Conservation (phyloP, 2,797 vertebrate species). For the Hybognathus amarus region DNA sequence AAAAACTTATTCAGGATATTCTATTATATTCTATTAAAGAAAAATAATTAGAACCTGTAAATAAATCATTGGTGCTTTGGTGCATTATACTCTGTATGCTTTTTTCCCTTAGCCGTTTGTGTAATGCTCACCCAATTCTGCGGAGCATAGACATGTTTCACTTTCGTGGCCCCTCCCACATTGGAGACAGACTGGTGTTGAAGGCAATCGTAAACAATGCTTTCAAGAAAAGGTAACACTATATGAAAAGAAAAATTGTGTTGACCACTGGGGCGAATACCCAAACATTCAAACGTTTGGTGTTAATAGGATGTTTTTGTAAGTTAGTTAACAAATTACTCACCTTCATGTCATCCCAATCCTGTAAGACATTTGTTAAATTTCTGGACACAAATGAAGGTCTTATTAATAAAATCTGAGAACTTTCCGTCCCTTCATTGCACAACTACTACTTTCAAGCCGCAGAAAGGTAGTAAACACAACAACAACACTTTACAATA, state of each 20-base stretch:
- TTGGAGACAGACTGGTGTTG: slow-evolving; percentile 91
- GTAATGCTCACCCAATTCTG: slow-evolving; percentile 88
- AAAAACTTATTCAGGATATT: not conserved
- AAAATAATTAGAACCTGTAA: not conserved
- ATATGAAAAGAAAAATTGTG: not conserved
- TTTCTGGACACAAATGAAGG: too few species aligned
- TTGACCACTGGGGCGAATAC: too few species aligned
- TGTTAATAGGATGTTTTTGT: not conserved
- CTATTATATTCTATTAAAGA: not conserved
- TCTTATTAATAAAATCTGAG: too few species aligned
- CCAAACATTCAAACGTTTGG: not conserved
- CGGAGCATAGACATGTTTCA: slow-evolving; percentile 97
- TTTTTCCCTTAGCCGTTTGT: slow-evolving; percentile 84
- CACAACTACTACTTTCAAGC: too few species aligned
- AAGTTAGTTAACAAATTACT: too few species aligned
- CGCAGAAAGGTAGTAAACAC: too few species aligned
- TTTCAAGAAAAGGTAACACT: slow-evolving; percentile 90
- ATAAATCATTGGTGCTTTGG: not conserved
- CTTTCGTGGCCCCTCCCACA: slow-evolving; percentile 93
- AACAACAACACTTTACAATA: too few species aligned
- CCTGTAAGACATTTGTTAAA: too few species aligned
- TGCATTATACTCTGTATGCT: not conserved
- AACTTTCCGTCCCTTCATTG: too few species aligned
- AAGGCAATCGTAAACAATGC: slow-evolving; percentile 96
- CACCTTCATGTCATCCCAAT: too few species aligned